Conservation (phyloP, 2,888 invertebrate genomes). For the Meganola albula region DNA sequence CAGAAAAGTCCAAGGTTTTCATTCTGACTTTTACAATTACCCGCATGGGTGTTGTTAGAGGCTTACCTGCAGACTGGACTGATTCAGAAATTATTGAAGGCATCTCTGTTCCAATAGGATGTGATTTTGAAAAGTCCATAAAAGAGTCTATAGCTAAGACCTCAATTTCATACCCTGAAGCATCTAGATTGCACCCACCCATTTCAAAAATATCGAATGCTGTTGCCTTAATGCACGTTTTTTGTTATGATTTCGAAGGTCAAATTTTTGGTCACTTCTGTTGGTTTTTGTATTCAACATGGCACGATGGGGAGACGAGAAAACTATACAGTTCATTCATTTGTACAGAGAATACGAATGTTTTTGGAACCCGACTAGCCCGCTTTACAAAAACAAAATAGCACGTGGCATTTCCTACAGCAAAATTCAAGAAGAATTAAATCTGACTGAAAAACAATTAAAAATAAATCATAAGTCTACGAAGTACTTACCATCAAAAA, state of each 20-base stretch:
- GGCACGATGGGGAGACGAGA: conserved; percentile 16
- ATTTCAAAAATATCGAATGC: no score
- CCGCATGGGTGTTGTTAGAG: no score
- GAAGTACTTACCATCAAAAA: conserved; percentile 2
- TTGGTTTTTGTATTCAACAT: conserved; percentile 11
- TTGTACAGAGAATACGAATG: conserved; percentile 17
- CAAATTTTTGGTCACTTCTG: neutral
- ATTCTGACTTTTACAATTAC: no score
- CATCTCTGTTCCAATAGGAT: no score
- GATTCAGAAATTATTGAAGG: no score
- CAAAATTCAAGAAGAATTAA: conserved; percentile 1
- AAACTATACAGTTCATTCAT: conserved; percentile 16
- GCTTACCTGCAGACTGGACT: no score
- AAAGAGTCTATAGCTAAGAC: no score
- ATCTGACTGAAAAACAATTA: neutral
- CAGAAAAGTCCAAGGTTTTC: no score
- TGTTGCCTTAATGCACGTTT: no score
- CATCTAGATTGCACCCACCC: no score
- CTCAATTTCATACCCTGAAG: no score
- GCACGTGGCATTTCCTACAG: conserved; percentile 15
- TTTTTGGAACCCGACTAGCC: conserved; percentile 14
- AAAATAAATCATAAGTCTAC: conserved; percentile 1
- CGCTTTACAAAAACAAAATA: conserved; percentile 18
- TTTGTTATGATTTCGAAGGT: neutral
- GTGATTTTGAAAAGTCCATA: no score